Base-by-base conservation (phyloP, 2,888 invertebrate genomes). In the Perithous albicinctus region DNA sequence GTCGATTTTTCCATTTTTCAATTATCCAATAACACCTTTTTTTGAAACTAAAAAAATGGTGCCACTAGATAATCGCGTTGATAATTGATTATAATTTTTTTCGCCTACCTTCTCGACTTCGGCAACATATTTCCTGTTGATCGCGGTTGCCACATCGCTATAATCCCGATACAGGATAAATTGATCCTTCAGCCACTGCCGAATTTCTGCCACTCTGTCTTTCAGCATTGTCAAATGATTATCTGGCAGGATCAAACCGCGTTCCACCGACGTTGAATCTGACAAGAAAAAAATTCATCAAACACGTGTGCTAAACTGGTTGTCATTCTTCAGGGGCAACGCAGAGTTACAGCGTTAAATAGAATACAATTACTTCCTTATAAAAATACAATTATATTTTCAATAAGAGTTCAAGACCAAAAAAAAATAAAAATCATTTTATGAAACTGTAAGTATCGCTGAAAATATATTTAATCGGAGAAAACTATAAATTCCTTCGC, bases 151-250 rank as follows among this genome's bases (percentile, higher is more conserved):
- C 29, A 89, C 79, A 15, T 82, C 85, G 54, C 88, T 86, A 74
- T 87, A 89, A n/a, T 89, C 86, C 18, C 84, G 87, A 48, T 90
- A 90, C 41, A 90, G 76, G 1, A 85, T 67, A 46, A 89, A 90
- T 75, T 90, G 90, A 81, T 90, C 89, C 67, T 89, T 90, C 26
- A 90, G 56, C 88, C 89, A 89, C n/a, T 86, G 86, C 18, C 85
- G 88, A 82, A 90, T 90, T 48, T 83, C 84, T n/a, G 63, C 41
- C 6, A 90, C 46, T 63, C 85, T 87, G 61, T 86, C 85, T 29
- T 83, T 86, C 43, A 89, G 48, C 20, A 83, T 56, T 46, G 78
- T 75, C 18, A 75, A 18, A 54, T 70, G 35, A 32, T 64, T 35
- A 20, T 78, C 78, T 12, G 26, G 32, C 10, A 66, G 23, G 8